A percentile compares a stretch with the other conserved stretches of the same genome.
phyloP scores from a whole-genome alignment of 2,113 vertebrate genomes.

The Oceanodroma tethys region DNA sequence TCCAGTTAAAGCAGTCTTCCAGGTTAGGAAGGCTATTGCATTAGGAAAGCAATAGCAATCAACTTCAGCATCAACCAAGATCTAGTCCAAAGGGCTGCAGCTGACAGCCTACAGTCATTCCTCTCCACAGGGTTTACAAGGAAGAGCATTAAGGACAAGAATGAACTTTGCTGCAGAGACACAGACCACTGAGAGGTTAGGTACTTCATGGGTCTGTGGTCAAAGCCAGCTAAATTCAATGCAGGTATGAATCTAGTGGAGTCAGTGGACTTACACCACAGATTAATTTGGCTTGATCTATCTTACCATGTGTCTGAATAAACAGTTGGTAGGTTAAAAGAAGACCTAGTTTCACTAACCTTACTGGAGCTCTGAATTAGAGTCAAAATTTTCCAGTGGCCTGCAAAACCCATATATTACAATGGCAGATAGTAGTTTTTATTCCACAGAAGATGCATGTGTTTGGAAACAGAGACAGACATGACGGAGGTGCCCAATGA shows the following conservation, averaged over 20 bases:
- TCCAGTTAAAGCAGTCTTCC: background rate
- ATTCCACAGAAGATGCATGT: background rate
- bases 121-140: background rate
- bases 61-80: background rate
- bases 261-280: background rate
- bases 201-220: background rate
- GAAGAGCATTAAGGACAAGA: background rate
- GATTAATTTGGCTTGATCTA: background rate
- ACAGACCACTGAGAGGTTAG: background rate
- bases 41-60: background rate
- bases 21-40: background rate
- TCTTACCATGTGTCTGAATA: background rate
- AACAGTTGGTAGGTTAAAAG: background rate
- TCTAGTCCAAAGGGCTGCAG: background rate
- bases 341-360: background rate
- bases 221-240: background rate
- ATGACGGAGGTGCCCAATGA: background rate
- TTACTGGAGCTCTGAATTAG: background rate
- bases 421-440: background rate
- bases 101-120: background rate
- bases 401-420: background rate
- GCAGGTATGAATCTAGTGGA: background rate
- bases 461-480: background rate
- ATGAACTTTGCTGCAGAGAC: background rate
- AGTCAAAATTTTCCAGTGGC: background rate